Conservation (phyloP, 2,797 vertebrate species). For the Phoeniculus purpureus region DNA sequence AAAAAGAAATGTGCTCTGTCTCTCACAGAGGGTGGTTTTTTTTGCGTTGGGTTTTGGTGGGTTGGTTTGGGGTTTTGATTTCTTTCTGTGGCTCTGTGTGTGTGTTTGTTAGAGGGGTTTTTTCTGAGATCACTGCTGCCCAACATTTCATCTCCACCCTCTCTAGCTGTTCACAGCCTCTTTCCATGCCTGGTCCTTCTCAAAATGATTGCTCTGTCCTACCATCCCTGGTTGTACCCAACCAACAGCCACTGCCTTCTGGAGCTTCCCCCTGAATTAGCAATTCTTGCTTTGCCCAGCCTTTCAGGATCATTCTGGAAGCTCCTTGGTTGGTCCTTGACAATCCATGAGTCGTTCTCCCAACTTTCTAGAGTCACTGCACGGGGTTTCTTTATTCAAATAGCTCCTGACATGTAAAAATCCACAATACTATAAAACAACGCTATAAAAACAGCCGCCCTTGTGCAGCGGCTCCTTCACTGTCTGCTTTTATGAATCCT, state of each 20-base stretch:
- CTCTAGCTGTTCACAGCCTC: neutral
- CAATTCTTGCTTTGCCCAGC: neutral
- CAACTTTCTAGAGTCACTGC: neutral
- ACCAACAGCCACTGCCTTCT: neutral
- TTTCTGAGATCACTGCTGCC: fast-evolving
- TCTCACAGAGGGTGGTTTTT: neutral
- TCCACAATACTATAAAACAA: neutral
- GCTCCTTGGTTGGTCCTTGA: neutral
- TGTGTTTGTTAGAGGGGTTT: neutral
- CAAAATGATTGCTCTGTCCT: neutral
- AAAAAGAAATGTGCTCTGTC: neutral
- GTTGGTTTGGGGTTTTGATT: too few relatives aligned
- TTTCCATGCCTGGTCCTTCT: fast-evolving
- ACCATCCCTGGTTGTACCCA: neutral
- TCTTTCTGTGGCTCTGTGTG: neutral
- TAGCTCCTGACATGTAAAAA: neutral
- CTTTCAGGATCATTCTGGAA: neutral
- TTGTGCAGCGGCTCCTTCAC: neutral
- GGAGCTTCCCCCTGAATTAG: neutral
- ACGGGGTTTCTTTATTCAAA: neutral
- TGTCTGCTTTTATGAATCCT: neutral
- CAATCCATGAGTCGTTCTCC: neutral
- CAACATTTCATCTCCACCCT: neutral
- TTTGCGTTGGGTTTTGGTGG: neutral
- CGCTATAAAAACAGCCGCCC: neutral